A percentile compares a stretch with the other conserved stretches of the same genome.
Evolutionary conservation across 2,113 vertebrate genomes (phyloP).

Genomic region (Blennius ocellaris): DNA sequence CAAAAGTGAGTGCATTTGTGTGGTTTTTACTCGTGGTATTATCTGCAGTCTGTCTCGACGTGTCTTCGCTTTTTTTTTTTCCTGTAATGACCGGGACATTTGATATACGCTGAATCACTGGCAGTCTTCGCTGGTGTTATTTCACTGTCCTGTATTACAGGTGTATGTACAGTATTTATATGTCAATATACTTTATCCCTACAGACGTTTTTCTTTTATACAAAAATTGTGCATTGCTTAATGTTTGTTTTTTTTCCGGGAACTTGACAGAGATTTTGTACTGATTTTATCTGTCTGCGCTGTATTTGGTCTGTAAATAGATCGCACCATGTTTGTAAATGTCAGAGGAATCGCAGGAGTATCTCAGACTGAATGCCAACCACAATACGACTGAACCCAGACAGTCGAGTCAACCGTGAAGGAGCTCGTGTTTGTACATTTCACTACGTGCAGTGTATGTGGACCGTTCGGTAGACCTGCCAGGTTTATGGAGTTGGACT

Average conservation of each 20-base stretch:
- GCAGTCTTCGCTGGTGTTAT: constrained; percentile 42
- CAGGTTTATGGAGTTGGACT: not conserved
- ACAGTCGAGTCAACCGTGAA: constrained; percentile 1
- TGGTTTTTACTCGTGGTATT: constrained; percentile 15
- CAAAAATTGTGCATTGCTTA: constrained; percentile 47
- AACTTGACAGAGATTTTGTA: constrained; percentile 10
- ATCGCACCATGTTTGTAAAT: constrained; percentile 30
- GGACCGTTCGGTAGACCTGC: constrained; percentile 7
- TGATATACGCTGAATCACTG: constrained; percentile 41
- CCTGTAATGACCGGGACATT: constrained; percentile 35
- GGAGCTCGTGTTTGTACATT: constrained; percentile 24
- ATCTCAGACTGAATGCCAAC: constrained; percentile 28
- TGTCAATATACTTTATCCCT: constrained; percentile 66
- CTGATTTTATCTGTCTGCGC: constrained; percentile 28
- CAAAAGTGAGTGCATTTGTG: constrained; percentile 1
- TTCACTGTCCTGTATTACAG: constrained; percentile 57
- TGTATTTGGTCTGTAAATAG: constrained; percentile 64
- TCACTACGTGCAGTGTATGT: constrained; percentile 19
- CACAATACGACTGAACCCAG: constrained; percentile 14
- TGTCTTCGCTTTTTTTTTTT: constrained; percentile 42
- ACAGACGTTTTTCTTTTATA: constrained; percentile 70
- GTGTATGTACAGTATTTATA: constrained; percentile 82
- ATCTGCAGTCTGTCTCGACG: constrained; percentile 31
- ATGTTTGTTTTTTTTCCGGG: constrained; percentile 49
- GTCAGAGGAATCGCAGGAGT: constrained; percentile 36